Percentiles rank a stretch among this genome's conserved stretches.
Conservation (phyloP, 2,797 vertebrate genomes). For the Lateolabrax maculatus region DNA sequence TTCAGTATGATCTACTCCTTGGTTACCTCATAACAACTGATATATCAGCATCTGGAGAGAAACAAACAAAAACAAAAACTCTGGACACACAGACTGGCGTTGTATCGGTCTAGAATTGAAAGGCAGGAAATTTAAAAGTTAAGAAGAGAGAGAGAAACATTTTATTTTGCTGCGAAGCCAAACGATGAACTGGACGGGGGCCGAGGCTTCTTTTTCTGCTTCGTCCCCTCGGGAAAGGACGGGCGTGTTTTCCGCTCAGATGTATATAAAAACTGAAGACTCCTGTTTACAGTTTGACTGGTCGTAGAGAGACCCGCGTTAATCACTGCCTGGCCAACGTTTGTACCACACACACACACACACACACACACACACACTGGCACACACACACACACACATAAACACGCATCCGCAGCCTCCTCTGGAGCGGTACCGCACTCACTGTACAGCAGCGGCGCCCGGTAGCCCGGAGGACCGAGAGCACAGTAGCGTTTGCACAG, state of each 20-base stretch:
- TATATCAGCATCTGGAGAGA: conserved; percentile 57
- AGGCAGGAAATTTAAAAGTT: conserved; percentile 38
- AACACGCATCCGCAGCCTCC: conserved; percentile 40
- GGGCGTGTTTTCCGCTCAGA: conserved; percentile 37
- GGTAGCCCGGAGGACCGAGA: conserved; percentile 56
- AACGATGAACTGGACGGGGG: conserved; percentile 39
- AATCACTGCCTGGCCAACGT: conserved; percentile 79
- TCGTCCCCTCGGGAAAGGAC: conserved; percentile 21
- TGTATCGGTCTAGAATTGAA: conserved; percentile 37
- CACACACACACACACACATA: conserved; percentile 24
- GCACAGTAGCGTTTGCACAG: conserved; percentile 84
- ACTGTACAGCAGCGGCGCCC: conserved; percentile 42
- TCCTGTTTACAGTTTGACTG: conserved; percentile 78
- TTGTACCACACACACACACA: conserved; percentile 63
- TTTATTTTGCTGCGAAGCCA: conserved; percentile 53
- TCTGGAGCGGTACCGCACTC: conserved; percentile 41
- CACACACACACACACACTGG: conserved; percentile 19
- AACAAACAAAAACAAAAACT: conserved; percentile 11
- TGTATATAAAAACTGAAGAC: conserved; percentile 68
- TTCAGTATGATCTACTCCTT: conserved; percentile 98
- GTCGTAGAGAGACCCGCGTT: conserved; percentile 62
- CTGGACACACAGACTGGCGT: conserved; percentile 48
- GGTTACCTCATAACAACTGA: conserved; percentile 93
- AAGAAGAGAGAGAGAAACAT: conserved; percentile 34
- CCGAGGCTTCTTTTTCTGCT: conserved; percentile 44